Conservation (phyloP, 30 jellyfish, hydroid and myxozoan species). For the Cassiopea andromeda region DNA sequence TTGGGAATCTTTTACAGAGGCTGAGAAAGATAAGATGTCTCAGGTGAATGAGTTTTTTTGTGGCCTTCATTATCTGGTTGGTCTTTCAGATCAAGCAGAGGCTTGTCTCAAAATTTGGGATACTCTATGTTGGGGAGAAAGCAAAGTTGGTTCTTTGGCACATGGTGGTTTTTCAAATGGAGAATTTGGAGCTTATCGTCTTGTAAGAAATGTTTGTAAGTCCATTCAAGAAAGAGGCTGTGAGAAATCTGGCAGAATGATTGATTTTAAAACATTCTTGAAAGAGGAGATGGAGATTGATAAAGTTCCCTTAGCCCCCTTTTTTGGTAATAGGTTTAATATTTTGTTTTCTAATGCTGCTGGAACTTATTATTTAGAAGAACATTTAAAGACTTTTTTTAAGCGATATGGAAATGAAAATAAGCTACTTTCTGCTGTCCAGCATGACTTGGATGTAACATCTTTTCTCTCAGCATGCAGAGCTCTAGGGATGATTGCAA, state of each 20-base stretch:
- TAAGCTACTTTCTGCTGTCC: conserved; percentile 30
- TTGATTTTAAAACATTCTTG: conserved; percentile 25
- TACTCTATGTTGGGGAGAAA: conserved; percentile 27
- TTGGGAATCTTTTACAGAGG: conserved; percentile 23
- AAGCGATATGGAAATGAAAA: background rate
- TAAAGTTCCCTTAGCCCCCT: conserved; percentile 38
- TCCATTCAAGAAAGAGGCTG: conserved; percentile 62
- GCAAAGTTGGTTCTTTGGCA: conserved; percentile 65
- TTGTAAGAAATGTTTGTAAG: conserved; percentile 38
- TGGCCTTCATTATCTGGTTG: conserved; percentile 65
- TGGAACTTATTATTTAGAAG: background rate
- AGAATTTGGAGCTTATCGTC: conserved; percentile 54
- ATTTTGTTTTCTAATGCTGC: conserved; percentile 34
- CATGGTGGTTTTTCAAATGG: conserved; percentile 66
- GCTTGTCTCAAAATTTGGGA: conserved; percentile 61
- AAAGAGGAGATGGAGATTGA: background rate
- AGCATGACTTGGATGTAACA: conserved; percentile 11
- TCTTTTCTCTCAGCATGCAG: conserved; percentile 25
- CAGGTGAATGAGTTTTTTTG: conserved; percentile 42
- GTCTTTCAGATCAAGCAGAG: conserved; percentile 63
- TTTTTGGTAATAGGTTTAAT: conserved; percentile 45
- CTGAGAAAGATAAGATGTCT: background rate
- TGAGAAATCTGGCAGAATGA: conserved; percentile 58
- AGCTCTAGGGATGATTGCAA: too few species aligned
- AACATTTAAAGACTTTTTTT: conserved; percentile 13